Base-by-base conservation (phyloP, 2,888 invertebrate genomes). In the Lasioglossum zephyrum region DNA sequence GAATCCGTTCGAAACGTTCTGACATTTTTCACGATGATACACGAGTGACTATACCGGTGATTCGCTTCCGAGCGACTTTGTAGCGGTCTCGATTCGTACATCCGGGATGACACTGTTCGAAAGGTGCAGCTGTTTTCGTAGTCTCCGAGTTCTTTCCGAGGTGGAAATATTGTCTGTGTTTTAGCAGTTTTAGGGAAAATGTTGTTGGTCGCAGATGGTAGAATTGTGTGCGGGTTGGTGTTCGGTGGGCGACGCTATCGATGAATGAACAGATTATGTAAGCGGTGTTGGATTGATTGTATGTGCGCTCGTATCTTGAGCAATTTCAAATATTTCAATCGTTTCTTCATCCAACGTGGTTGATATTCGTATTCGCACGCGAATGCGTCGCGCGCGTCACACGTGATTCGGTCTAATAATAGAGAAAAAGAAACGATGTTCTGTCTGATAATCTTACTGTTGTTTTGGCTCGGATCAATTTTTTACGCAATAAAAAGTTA, bases 201-300 rank as follows among this genome's bases (percentile, higher is more conserved):
- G 47, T 80, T 16, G 72, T 82, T 74, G 82, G 73, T 90, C 74
- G 73, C 11, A 44, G 39, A 31, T 63, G 79, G 86, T 73, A 76
- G 72, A 70, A 63, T 83, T 22, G 16, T 66, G 26, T 39, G 49
- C 69, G 22, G 22, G n/a, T 70, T 41, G 39, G 13, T 31, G 63
- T 47, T 44, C 44, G 49, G 18, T 18, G 74, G 53, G n/a, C 26
- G 77, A 63, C n/a, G 73, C 77, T 87, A 84, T 87, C 83, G 76
- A 84, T 86, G 84, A 88, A 88, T 80, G 84, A 74, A 80, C n/a
- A 22, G 77, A 80, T 87, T 89, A 79, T 66, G 74, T 70, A 77
- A 74, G 47, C 57, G 70, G 36, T 75, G 36, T 75, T 18, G 16
- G 26, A 53, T 73, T 75, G 41, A n/a, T 16, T 76, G 4, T 39